Conservation (phyloP, 2,113 vertebrate genomes). For the Choloepus hoffmanni region DNA sequence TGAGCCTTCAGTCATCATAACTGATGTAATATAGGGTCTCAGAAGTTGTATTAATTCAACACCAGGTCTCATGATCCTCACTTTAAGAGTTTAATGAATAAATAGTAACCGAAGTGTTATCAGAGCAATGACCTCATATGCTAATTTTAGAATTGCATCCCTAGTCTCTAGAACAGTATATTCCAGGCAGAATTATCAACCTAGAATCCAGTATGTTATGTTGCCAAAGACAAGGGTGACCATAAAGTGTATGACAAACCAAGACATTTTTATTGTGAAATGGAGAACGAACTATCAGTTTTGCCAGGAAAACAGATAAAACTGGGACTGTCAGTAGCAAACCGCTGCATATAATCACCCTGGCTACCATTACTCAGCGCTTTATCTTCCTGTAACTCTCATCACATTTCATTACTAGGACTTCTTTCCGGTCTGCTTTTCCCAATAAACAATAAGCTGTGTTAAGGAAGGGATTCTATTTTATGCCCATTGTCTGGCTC, state of each 20-base stretch:
- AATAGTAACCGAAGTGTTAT: neutral
- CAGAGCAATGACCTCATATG: neutral
- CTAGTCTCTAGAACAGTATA: neutral
- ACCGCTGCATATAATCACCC: neutral
- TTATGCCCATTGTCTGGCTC: rapidly evolving
- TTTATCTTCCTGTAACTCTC: neutral
- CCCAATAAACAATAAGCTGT: neutral
- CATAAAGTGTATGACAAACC: neutral
- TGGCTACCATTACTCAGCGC: too few species aligned
- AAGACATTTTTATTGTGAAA: neutral
- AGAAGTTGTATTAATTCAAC: neutral
- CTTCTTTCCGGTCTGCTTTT: neutral
- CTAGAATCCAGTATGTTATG: neutral
- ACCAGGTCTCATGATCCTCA: neutral
- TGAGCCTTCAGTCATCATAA: neutral
- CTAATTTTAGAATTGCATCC: neutral
- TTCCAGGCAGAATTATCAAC: neutral
- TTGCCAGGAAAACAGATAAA: neutral
- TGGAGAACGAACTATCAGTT: neutral
- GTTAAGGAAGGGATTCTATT: neutral
- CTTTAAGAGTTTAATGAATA: neutral
- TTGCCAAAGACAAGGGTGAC: neutral
- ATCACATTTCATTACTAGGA: neutral
- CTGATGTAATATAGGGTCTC: neutral
- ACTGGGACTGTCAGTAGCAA: neutral